A percentile compares a stretch with the other conserved stretches of the same genome.
Conservation (phyloP, 30 jellyfish, hydroid and myxozoan genomes). For the Cassiopea xamachana region DNA sequence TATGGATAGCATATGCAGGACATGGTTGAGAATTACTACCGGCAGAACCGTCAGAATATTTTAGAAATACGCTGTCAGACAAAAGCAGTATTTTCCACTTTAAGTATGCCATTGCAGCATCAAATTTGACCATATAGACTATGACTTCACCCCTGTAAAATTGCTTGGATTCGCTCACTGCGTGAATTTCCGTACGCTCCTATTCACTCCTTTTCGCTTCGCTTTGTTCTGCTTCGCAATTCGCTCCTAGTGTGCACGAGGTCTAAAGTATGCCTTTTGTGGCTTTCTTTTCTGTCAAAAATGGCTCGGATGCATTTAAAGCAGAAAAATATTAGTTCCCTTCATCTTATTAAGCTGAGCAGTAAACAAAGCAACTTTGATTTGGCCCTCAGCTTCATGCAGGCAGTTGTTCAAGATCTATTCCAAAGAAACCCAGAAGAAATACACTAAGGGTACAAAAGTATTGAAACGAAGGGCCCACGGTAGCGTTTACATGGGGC, state of each 20-base stretch:
- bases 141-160: background rate
- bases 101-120: constrained; percentile 6
- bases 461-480: too few relatives aligned
- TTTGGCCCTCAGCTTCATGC: too few relatives aligned
- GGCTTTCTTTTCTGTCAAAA: too few relatives aligned
- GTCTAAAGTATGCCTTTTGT: background rate
- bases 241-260: constrained; percentile 39
- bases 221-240: background rate
- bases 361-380: too few relatives aligned
- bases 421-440: too few relatives aligned
- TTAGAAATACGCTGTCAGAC: constrained; percentile 3
- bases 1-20: constrained; percentile 27
- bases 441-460: too few relatives aligned
- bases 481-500: too few relatives aligned
- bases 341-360: too few relatives aligned
- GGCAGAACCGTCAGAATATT: constrained; percentile 6
- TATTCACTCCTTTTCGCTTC: background rate
- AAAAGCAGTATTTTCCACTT: constrained; percentile 23
- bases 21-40: constrained; percentile 23
- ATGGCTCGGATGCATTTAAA: too few relatives aligned
- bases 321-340: too few relatives aligned
- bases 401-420: too few relatives aligned
- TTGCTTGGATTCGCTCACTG: constrained; percentile 3
- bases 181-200: background rate
- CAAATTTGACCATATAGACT: background rate